Evolutionary conservation across 2,797 vertebrate species (phyloP), one percentile per base, ranked within the genome.

Genomic region (Vipera ursinii): DNA sequence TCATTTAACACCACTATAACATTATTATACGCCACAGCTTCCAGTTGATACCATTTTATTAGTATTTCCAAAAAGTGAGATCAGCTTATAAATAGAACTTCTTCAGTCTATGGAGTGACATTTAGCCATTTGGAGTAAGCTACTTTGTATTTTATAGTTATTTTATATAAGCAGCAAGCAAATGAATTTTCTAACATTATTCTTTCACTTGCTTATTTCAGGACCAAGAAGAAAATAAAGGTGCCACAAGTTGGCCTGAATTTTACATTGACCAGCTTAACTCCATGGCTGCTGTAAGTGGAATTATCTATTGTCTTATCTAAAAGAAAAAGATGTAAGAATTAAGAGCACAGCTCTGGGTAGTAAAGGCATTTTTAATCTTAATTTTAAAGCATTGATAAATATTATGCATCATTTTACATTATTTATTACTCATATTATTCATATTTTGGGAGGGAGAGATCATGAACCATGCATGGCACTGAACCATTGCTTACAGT

Each of bases 151-250:
- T 56, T 57, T 63, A 0, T 61, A 17, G 17, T 10, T 92, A n/a
- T 78, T 17, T 2, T n/a, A 24, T 92, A 93, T 5, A 3, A 14
- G 44, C 17, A 5, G 2, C 65, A 8, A 1, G 20, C 28, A 86
- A 93, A 6, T 20, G 0, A 2, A 91, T 95, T 94, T 96, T 28
- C 38, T 96, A 17, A 96, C 53, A 28, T 56, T 12, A 8, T 96
- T 60, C n/a, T 95, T 92, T 89, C 1, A 7, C 2, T 28, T 44
- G 22, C 1, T n/a, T 20, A 90, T 38, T 57, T 89, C 96, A 99
- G 99, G 99, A 99, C 95, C 99, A 99, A 97, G 99, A 99, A 97
- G 99, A 99, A 97, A 99, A 99, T 95, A 99, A 99, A 98, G 98
- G 99, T 96, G 99, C 99, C 69, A 99, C 99, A 93, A 99, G 99